Percentiles rank a stretch among this genome's conserved stretches.
phyloP scores from a whole-genome alignment of 1,140 invertebrate species.

The Contarinia nasturtii region DNA sequence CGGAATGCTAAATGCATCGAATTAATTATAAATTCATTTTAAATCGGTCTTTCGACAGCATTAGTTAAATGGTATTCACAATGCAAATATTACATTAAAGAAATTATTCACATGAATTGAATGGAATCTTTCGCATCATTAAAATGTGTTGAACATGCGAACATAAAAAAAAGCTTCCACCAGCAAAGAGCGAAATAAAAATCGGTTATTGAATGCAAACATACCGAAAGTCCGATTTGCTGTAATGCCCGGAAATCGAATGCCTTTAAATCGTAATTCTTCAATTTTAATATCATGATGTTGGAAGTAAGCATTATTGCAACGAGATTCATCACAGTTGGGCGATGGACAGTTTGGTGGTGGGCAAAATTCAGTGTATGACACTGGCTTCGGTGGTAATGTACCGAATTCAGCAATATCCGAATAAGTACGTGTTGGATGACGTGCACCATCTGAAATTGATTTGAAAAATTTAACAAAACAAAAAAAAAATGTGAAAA shows the following conservation, averaged over 20 bases:
- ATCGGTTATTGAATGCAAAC: too few species aligned
- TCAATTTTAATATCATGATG: not conserved
- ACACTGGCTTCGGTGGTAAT: conserved; percentile 29
- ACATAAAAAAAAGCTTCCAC: too few species aligned
- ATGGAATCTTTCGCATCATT: not conserved
- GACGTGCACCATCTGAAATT: not conserved
- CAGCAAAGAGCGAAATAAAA: too few species aligned
- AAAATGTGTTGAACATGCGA: not conserved
- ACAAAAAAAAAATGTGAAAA: not conserved
- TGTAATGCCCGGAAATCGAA: conserved; percentile 26
- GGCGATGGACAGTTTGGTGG: conserved; percentile 31
- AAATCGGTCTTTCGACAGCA: too few species aligned
- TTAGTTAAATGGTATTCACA: too few species aligned
- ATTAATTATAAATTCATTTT: too few species aligned
- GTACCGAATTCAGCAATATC: conserved; percentile 29
- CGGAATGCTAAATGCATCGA: too few species aligned
- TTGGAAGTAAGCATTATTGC: not conserved
- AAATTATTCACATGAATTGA: conserved; percentile 3
- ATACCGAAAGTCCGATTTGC: conserved; percentile 35
- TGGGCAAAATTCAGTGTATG: conserved; percentile 41
- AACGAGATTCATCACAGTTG: conserved; percentile 9
- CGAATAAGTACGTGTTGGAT: not conserved
- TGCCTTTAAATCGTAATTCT: not conserved
- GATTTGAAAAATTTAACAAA: not conserved
- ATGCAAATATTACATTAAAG: not conserved